phyloP scores from a whole-genome alignment of 2,888 invertebrate species.

The Dendrolimus houi region DNA sequence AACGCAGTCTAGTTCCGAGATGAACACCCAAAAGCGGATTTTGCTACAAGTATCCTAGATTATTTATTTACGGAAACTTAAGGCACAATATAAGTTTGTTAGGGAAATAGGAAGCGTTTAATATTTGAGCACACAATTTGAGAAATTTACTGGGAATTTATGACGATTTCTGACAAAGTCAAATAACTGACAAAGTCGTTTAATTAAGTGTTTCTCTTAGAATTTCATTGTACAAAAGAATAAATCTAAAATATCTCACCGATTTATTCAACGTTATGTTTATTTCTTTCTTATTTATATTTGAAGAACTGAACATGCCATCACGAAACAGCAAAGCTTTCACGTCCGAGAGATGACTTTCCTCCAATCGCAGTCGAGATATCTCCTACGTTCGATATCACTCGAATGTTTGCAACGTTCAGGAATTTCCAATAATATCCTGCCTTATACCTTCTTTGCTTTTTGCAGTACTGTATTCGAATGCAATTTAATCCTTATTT shows the following conservation, averaged over 20 bases:
- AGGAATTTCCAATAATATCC: conserved; percentile 71
- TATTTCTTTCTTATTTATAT: conserved; percentile 13
- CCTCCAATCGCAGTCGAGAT: conserved; percentile 59
- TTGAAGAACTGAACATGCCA: conserved; percentile 27
- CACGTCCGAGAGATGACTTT: conserved; percentile 44
- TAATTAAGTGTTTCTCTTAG: too few relatives aligned
- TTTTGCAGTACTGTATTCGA: neutral
- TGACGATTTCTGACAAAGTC: too few relatives aligned
- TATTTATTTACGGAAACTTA: conserved; percentile 26
- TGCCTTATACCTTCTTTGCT: conserved; percentile 10
- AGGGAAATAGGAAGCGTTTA: neutral
- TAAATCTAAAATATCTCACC: too few relatives aligned
- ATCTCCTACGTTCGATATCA: conserved; percentile 57
- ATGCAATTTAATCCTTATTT: conserved; percentile 11
- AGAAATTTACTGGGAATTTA: neutral
- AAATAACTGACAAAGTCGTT: too few relatives aligned
- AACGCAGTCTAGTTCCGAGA: conserved; percentile 34
- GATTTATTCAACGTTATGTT: too few relatives aligned
- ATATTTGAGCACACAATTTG: neutral
- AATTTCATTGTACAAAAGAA: too few relatives aligned
- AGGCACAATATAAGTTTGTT: conserved; percentile 1
- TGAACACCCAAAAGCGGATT: neutral
- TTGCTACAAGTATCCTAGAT: conserved; percentile 30
- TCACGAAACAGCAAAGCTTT: conserved; percentile 35
- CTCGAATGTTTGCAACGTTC: conserved; percentile 51